Base-by-base conservation (phyloP, 1,140 invertebrate genomes). In the Brachionus angularis region DNA sequence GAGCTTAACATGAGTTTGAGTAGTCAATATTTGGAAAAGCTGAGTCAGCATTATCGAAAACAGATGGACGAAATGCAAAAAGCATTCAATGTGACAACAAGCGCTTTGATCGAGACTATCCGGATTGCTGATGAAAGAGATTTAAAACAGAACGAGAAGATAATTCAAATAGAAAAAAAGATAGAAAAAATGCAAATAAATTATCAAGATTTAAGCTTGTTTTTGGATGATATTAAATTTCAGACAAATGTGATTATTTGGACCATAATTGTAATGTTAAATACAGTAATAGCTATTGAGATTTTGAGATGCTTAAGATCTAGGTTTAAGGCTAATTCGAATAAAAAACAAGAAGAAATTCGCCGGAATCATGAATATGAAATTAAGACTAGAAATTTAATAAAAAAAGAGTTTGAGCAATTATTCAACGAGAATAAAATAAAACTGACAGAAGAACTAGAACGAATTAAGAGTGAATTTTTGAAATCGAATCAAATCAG, bases 1-100 rank as follows among this genome's bases (percentile, higher is more conserved):
- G 93, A 97, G 81, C 84, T 89, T 50, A 96, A 96, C 79, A 92
- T 96, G 88, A 93, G 91, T 3, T 81, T 96, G 3, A 93, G 90
- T 72, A 88, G 89, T 61, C 91, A 93, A 75, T 96, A 96, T 80
- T 82, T 96, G 50, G 91, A 94, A 80, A 92, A 96, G 77, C 79
- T 96, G 27, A 93, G 90, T 79, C 86, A 88, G 34, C 85, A 91
- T 47, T 96, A 95, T 79, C 91, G 93, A 73, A 90, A 91, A 72
- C 93, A 96, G 83, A 90, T 93, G 23, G 91, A 96, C 80, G 91
- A 94, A 78, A 89, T 91, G 86, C 89, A 91, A 78, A 85, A 86
- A 61, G 86, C 88, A 1, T 86, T 92, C 72, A 88, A 91, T 74
- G 87, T 89, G 72, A 89, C 89, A 0, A 84, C 90, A 47, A 79